Base-by-base conservation (phyloP, 1,140 invertebrate genomes). In the Hermatobates lingyangjiaoensis region DNA sequence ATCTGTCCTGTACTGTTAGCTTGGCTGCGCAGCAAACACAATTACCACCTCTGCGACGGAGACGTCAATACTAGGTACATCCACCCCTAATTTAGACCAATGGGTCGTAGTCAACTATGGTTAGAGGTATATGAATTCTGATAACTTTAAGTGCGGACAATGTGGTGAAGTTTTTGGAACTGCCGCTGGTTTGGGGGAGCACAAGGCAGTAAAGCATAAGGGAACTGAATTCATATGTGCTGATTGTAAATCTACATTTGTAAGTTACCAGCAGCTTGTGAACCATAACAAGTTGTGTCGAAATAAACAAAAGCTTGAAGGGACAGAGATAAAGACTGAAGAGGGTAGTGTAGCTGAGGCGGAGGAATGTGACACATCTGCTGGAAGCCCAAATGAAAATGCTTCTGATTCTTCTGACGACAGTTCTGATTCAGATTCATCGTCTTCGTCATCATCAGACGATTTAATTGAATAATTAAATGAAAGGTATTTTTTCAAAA, bases 361-460 rank as follows among this genome's bases (percentile, higher is more conserved):
- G 23, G n/a, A 23, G n/a, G 44, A 30, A 24, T 38, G 45, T 15
- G 27, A 45, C 12, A 28, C 27, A 15, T 53, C 58, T 1, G 57
- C 58, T 12, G 58, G 58, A 3, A 59, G 60, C 7, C 59, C 59
- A 18, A 59, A 63, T 18, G 58, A 65, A 39, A 61, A 59, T 15
- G 62, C 60, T 48, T 46, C 64, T 1, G 62, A 64, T 34, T 59
- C 62, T 42, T 42, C 39, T 42, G 0, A 61, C 63, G 45, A 25
- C 39, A 18, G 14, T 7, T 42, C 39, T 7, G 39, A 42, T 4
- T n/a, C n/a, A n/a, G 39, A 42, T 10, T 42, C 39, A 4, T 42
- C 39, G 4, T 14, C 14, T 20, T 18, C 14, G 5, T 14, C 14
- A 18, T 14, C 14, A 5, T 18, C 14, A 5, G 39, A 42, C 5